These are phyloP conservation scores for Erebia palarica DNA, from an alignment of 2,888 invertebrate genomes.

Conservation along the genomic window DNA sequence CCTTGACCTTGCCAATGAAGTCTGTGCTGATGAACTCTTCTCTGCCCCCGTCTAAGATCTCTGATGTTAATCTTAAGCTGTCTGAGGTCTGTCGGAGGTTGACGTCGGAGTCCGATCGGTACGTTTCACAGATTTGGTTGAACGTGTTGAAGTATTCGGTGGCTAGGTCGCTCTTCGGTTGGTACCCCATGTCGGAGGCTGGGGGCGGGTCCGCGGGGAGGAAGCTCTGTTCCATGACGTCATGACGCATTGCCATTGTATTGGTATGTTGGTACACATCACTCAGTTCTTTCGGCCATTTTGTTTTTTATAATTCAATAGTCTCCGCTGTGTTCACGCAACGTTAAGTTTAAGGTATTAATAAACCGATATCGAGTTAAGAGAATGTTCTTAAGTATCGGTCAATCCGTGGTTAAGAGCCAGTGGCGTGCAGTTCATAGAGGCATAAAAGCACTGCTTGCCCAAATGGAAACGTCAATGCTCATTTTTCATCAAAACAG, in stretches of 20 bases:
- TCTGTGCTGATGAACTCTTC: constrained; percentile 54
- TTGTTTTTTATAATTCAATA: background rate
- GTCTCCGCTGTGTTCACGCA: constrained; percentile 22
- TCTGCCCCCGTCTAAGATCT: constrained; percentile 57
- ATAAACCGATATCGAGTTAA: no score
- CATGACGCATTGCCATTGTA: constrained; percentile 69
- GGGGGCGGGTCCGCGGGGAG: constrained; percentile 83
- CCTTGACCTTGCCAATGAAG: constrained; percentile 40
- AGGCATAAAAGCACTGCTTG: no score
- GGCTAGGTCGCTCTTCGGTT: constrained; percentile 67
- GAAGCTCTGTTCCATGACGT: constrained; percentile 75
- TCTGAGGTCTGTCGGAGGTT: constrained; percentile 72
- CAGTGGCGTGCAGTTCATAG: no score
- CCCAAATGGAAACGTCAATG: no score
- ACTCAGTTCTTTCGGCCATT: constrained; percentile 31
- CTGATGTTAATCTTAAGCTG: constrained; percentile 65
- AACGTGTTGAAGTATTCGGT: constrained; percentile 76
- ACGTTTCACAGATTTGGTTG: constrained; percentile 74
- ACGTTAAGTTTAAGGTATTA: background rate
- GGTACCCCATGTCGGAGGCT: constrained; percentile 65
- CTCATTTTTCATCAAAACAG: no score
- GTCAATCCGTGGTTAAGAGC: no score
- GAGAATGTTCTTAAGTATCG: no score
- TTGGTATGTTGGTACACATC: constrained; percentile 14
- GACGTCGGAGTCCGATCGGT: constrained; percentile 63